These are phyloP conservation scores for Megaceryle alcyon DNA, from an alignment of 2,797 vertebrate genomes.

Conservation along the genomic window DNA sequence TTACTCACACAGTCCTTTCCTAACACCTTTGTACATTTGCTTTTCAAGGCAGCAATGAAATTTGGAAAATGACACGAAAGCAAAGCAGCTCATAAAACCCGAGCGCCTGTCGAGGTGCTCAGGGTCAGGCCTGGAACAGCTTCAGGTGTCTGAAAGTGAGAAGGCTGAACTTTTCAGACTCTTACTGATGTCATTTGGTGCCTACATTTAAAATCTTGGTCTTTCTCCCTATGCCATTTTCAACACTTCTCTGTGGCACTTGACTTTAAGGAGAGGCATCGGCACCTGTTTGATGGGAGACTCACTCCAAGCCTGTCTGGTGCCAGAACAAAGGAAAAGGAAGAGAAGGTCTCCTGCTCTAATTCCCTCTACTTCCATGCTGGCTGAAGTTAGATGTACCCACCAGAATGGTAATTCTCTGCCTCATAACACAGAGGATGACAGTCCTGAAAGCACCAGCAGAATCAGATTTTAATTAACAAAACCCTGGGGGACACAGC, in stretches of 20 bases:
- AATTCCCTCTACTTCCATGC: background rate
- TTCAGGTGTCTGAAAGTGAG: background rate
- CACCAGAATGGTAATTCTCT: conserved; percentile 41
- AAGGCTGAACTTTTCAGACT: background rate
- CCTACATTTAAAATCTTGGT: background rate
- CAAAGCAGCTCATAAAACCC: background rate
- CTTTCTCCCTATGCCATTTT: background rate
- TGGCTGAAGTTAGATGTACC: conserved; percentile 17
- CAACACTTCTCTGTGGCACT: background rate
- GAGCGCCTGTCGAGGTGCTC: background rate
- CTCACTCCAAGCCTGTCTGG: background rate
- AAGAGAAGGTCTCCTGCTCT: conserved; percentile 17
- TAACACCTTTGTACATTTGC: background rate
- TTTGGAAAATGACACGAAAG: background rate
- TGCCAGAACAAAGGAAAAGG: conserved; percentile 24
- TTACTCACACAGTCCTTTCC: background rate
- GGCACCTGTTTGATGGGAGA: background rate
- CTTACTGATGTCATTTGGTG: background rate
- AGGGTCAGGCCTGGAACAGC: conserved; percentile 1
- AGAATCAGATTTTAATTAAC: conserved; percentile 63
- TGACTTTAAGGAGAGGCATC: background rate
- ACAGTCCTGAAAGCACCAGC: conserved; percentile 33
- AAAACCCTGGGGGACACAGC: conserved; percentile 51
- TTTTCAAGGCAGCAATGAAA: conserved; percentile 22
- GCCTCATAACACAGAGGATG: conserved; percentile 57